Conservation (phyloP, 2,113 vertebrate genomes). For the Promerops cafer region DNA sequence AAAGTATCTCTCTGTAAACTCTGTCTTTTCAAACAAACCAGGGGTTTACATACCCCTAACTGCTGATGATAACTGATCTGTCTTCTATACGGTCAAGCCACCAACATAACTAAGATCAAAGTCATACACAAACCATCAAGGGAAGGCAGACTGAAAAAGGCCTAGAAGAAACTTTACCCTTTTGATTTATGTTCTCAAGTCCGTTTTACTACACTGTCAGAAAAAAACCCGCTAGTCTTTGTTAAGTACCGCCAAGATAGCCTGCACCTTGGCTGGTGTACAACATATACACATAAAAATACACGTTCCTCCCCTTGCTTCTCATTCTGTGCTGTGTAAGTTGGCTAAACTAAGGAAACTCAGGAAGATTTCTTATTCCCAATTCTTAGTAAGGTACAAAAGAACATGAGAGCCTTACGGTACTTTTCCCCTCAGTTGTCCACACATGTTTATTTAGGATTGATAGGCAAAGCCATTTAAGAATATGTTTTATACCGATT, state of each 20-base stretch:
- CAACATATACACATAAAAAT: not conserved
- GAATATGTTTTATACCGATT: not conserved
- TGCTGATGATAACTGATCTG: not conserved
- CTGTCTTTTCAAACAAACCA: not conserved
- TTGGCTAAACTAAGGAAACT: not conserved
- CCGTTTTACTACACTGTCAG: not conserved
- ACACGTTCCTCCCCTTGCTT: fast-evolving
- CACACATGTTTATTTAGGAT: not conserved
- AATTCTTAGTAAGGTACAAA: not conserved
- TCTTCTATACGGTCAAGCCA: not conserved
- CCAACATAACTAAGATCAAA: not conserved
- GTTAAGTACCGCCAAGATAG: not conserved
- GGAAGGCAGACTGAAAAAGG: not conserved
- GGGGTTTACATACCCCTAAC: not conserved
- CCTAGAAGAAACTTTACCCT: not conserved
- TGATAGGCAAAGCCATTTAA: not conserved
- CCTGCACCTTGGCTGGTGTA: not conserved
- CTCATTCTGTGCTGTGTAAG: not conserved
- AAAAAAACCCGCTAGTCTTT: not conserved
- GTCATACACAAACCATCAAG: not conserved
- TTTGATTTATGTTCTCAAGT: not conserved
- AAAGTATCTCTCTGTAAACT: not conserved
- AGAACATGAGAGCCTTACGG: fast-evolving
- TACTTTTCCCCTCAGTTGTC: not conserved
- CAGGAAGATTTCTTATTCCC: not conserved